These are phyloP conservation scores for Parus major DNA, from an alignment of 2,113 vertebrate genomes.

Conservation along the genomic window DNA sequence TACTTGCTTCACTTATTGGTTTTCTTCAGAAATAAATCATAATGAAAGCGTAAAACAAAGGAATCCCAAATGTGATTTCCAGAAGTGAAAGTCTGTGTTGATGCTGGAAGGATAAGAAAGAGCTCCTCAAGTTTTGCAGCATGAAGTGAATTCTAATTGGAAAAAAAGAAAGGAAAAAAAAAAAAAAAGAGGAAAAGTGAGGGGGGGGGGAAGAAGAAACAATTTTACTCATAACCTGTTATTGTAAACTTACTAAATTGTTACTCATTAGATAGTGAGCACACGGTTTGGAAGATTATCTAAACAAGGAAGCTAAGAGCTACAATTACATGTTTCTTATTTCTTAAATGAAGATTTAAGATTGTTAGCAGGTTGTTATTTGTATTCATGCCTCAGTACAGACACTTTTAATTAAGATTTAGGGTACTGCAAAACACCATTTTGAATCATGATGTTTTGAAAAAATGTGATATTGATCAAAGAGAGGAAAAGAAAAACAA, in stretches of 20 bases:
- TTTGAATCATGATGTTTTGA: not conserved
- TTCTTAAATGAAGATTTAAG: slow-evolving; percentile 3
- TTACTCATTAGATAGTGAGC: not conserved
- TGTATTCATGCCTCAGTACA: not conserved
- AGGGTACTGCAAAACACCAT: not conserved
- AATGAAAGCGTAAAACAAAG: not conserved
- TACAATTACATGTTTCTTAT: not conserved
- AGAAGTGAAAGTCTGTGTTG: not conserved
- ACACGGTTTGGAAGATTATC: not conserved
- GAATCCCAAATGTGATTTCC: not conserved
- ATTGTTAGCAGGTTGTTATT: not conserved
- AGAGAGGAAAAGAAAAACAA: not conserved
- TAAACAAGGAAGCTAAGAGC: not conserved
- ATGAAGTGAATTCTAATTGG: not conserved
- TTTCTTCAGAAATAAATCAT: slow-evolving; percentile 3
- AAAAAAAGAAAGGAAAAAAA: not conserved
- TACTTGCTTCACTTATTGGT: not conserved
- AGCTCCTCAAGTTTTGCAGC: not conserved
- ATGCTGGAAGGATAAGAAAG: not conserved
- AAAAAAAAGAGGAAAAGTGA: not conserved
- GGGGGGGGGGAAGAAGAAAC: not conserved
- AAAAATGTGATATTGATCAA: not conserved
- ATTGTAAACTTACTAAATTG: not conserved
- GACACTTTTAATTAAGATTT: not conserved
- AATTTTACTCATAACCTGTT: not conserved